phyloP scores from a whole-genome alignment of 2,113 vertebrate species.

The Pygoscelis antarcticus region DNA sequence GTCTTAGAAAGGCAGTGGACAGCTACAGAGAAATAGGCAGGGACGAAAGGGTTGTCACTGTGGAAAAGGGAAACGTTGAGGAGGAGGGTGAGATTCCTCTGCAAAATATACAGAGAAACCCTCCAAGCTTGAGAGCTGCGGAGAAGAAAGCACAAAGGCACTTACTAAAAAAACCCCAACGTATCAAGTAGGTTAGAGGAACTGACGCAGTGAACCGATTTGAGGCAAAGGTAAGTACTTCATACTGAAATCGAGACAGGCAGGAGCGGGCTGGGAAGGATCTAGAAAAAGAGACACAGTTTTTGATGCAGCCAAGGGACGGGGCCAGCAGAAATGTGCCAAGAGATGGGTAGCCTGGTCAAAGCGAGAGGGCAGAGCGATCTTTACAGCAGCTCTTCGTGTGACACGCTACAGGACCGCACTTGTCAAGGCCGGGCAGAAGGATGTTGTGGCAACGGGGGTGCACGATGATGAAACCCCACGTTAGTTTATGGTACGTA shows the following conservation, averaged over 20 bases:
- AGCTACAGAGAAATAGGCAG: neutral
- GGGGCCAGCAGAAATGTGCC: neutral
- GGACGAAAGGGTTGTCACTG: neutral
- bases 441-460: neutral
- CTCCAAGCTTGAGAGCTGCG: neutral
- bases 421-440: neutral
- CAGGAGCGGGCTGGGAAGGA: too few relatives aligned
- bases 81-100: neutral
- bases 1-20: neutral
- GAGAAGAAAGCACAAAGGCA: neutral
- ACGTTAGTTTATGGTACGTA: accelerated
- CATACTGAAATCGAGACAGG: accelerated
- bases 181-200: neutral
- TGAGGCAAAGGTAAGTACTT: neutral
- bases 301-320: neutral
- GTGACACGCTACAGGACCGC: neutral
- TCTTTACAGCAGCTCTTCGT: neutral
- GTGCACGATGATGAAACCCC: neutral
- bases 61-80: neutral
- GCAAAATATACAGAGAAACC: neutral
- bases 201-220: neutral
- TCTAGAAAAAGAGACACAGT: too few relatives aligned
- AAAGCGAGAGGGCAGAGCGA: neutral
- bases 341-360: neutral
- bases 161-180: neutral